Evolutionary conservation across 2,888 invertebrate species (phyloP).

Genomic region (Apodemia mormo): DNA sequence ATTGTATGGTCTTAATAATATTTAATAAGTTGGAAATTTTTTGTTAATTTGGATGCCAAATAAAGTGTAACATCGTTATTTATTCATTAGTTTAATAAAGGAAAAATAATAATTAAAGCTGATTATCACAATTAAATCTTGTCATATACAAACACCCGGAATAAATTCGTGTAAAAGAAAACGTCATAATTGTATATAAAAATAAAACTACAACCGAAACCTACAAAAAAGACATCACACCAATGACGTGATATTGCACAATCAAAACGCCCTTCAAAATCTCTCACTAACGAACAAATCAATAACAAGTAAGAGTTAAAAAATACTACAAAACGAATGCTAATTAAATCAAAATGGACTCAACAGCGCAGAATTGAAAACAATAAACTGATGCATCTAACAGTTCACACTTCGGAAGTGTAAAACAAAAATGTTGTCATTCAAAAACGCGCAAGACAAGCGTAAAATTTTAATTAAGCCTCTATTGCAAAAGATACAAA

Average conservation of each 20-base stretch:
- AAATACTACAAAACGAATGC: slow-evolving; percentile 35
- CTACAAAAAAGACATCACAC: neutral
- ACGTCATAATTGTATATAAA: neutral
- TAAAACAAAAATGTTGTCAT: slow-evolving; percentile 58
- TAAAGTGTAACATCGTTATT: too few species aligned
- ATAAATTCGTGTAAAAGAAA: too few species aligned
- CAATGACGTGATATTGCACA: neutral
- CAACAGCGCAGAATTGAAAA: slow-evolving; percentile 49
- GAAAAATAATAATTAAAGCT: too few species aligned
- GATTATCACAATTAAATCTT: too few species aligned
- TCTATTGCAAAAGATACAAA: slow-evolving; percentile 63
- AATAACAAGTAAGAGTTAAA: slow-evolving; percentile 30
- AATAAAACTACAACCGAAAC: neutral
- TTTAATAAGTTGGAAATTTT: too few species aligned
- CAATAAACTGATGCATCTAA: slow-evolving; percentile 54
- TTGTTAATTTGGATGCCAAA: too few species aligned
- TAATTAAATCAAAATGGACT: slow-evolving; percentile 62
- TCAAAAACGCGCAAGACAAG: slow-evolving; percentile 48
- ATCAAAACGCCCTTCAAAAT: slow-evolving; percentile 27
- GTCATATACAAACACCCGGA: too few species aligned
- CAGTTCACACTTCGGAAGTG: slow-evolving; percentile 77
- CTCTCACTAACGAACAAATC: slow-evolving; percentile 30
- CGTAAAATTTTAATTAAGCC: slow-evolving; percentile 78
- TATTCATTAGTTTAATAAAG: too few species aligned
- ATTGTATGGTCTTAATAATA: too few species aligned